Evolutionary conservation across 2,797 vertebrate species (phyloP).

Genomic region (Acanthiza pusilla): DNA sequence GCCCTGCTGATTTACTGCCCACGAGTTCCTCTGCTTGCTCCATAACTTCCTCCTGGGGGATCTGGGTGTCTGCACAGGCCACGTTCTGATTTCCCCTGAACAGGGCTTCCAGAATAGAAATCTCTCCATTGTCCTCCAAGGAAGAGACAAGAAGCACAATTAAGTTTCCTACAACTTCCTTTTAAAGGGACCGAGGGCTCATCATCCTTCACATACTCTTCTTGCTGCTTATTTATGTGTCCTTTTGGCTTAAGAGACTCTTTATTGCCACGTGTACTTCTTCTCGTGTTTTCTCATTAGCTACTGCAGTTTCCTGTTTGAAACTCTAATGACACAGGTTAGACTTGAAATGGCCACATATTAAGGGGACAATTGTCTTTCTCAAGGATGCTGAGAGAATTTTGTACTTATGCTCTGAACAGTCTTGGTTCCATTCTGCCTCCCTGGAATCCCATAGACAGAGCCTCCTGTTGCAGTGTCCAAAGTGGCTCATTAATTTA

Average conservation of each 20-base stretch:
- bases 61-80: neutral
- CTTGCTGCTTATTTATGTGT: neutral
- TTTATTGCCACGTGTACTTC: neutral
- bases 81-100: neutral
- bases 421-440: neutral
- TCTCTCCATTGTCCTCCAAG: constrained; percentile 15
- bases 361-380: neutral
- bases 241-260: neutral
- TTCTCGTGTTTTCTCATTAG: neutral
- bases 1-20: constrained; percentile 6
- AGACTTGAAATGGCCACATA: neutral
- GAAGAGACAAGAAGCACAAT: neutral
- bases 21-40: neutral
- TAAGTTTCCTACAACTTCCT: neutral
- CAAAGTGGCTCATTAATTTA: neutral
- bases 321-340: neutral
- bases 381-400: neutral
- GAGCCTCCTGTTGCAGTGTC: neutral
- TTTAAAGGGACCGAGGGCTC: neutral
- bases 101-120: neutral
- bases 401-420: neutral
- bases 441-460: neutral
- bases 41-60: neutral
- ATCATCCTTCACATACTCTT: neutral
- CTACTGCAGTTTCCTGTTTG: neutral